Evolutionary conservation across 2,113 vertebrate genomes (phyloP), one percentile per base, ranked within the genome.

Genomic region (Melanocharis versteri): DNA sequence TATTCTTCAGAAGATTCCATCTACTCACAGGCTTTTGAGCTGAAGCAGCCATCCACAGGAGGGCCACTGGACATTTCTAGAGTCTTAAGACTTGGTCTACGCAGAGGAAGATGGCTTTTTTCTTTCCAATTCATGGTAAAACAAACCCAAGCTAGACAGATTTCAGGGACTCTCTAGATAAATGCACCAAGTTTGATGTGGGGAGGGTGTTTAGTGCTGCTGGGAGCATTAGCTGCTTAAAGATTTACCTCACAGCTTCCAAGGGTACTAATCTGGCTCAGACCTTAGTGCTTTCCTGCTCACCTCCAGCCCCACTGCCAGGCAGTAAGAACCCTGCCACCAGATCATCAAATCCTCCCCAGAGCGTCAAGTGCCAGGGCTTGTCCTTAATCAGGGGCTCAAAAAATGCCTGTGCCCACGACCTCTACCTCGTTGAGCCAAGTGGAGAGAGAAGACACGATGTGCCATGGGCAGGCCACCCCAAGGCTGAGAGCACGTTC

Each of bases 191-290:
- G 54, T 69, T 90, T 85, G 53, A 57, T 30, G 33, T 40, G 42
- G n/a, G 37, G 30, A 90, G 54, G 18, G 53, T 40, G 71, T 93
- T 92, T 19, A 86, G 50, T 19, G 26, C 50, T 90, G 30, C 66
- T 54, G 50, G 88, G 80, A 93, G 58, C 48, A 31, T 93, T 69
- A 97, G 86, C 92, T 93, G 56, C 94, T 97, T 97, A 95, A 90
- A 90, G 94, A 93, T 76, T 94, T 90, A 93, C 95, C 96, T 93
- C 94, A 73, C 71, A 83, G 94, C 95, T 93, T 58, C 76, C 53
- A 33, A 58, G 78, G 87, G 71, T 19, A 57, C 64, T 95, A 94
- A 96, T 95, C 96, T 90, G 83, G 76, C 92, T 94, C 88, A 84
- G 92, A 80, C 56, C 61, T 71, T n/a, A 50, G 44, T 64, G 87